Evolutionary conservation across 2,888 invertebrate species (phyloP), one percentile per base, ranked within the genome.

Genomic region (Pristionchus arcanus): DNA sequence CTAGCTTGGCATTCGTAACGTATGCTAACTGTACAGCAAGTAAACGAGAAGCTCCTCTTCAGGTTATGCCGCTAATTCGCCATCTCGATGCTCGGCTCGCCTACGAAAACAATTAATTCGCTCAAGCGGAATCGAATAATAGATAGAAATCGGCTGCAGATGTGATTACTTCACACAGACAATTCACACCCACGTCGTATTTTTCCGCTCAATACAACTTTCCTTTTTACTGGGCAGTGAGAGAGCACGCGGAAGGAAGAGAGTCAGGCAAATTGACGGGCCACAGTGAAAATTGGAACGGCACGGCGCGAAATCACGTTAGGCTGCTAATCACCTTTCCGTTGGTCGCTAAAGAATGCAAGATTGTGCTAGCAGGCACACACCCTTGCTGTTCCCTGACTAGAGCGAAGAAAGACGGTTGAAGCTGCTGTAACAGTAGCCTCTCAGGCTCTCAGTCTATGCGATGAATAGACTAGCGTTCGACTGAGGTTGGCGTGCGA

Each of bases 31-130:
- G 42, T 3, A 49, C 42, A 13, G 42, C 11, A 49, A 49, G 42
- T 49, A 49, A 49, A 49, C 42, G 42, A 49, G 9, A 49, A 49
- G 42, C 42, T 9, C 42, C 42, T 13, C 42, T 49, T 49, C 42
- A 49, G 42, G 42, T 49, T 49, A 49, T 49, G 42, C 42, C 42
- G 3, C 42, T 49, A 49, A 49, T 49, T 49, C 42, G 42, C 4
- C 42, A 13, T 11, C 42, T 49, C 42, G 11, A 63, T 2, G 11
- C 11, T 11, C n/a, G 7, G 63, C 63, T 9, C 25, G 11, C 25
- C n/a, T n/a, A 25, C 63, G 63, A 63, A 63, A 63, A 63, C 63
- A 63, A 63, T 63, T 63, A 63, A 63, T 63, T 63, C n/a, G 63
- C n/a, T 21, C 63, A 5, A n/a, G 11, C 25, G 7, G 25, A 11